Base-by-base conservation (phyloP, 1,140 invertebrate species). In the Elysia chlorotica region DNA sequence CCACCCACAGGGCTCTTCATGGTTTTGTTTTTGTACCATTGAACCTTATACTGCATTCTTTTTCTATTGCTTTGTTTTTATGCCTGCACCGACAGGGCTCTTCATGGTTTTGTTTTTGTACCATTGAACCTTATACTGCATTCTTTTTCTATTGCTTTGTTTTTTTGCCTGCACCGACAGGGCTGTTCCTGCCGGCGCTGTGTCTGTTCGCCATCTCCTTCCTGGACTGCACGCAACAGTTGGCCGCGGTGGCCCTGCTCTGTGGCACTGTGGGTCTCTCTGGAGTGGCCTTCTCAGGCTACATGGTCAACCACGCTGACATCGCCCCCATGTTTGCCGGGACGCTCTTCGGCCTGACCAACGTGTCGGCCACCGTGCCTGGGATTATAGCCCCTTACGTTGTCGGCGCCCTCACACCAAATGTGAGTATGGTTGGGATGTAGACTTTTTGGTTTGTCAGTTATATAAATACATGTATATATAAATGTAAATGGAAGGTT, bases 361-460 rank as follows among this genome's bases (percentile, higher is more conserved):
- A 96, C 84, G 95, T 93, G 0, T 88, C 95, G 73, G 94, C 93
- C 0, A 96, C 94, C 1, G 84, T 96, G 68, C 94, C 95, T 30
- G 95, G 95, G n/a, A 94, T 96, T 73, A 83, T 96, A 1, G 94
- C 93, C 81, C 95, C 95, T 0, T 89, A 92, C 19, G 86, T 96
- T 21, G 93, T 93, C 2, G 94, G 94, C 19, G 90, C 91, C 66
- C 91, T 96, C 35, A 93, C 95, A 0, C 62, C 65, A 53, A 78
- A 84, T 71, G 85, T 86, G 80, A 80, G 81, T 80, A 53, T 14
- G n/a, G 6, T 17, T 2, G 36, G 70, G 30, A 31, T 14, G 21
- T 70, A 3, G 21, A 14, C 28, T 36, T 70, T 30, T 17, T 36
- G 3, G 17, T 17, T 37, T 36, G 5, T 4, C 35, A 41, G 17